Evolutionary conservation across 2,113 vertebrate genomes (phyloP).

Genomic region (Pycnonotus jocosus): DNA sequence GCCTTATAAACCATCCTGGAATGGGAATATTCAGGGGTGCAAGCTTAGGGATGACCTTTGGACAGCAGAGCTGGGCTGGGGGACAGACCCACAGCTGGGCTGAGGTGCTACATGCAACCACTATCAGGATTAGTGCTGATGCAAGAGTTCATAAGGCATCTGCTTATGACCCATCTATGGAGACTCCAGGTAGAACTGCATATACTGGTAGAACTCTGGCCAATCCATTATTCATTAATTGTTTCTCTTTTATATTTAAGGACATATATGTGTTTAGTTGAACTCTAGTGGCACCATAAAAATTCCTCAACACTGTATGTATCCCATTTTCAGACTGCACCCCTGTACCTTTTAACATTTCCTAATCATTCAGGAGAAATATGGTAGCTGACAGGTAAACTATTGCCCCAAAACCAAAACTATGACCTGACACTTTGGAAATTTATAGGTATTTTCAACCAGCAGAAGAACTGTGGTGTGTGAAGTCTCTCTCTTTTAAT

Average conservation of each 20-base stretch:
- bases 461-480: neutral
- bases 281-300: neutral
- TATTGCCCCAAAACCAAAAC: neutral
- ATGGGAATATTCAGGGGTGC: neutral
- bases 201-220: neutral
- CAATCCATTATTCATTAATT: neutral
- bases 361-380: neutral
- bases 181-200: neutral
- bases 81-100: neutral
- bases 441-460: neutral
- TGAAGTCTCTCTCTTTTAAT: neutral
- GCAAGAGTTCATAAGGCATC: neutral
- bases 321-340: neutral
- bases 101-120: neutral
- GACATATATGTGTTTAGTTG: neutral
- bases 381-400: neutral
- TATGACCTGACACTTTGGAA: neutral
- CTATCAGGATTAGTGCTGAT: neutral
- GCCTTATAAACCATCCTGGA: neutral
- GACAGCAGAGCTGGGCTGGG: neutral
- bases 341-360: neutral
- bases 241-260: neutral
- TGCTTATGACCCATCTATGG: neutral
- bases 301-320: neutral
- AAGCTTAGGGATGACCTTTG: accelerated